These are phyloP conservation scores for Octopus sinensis DNA, from an alignment of 1,140 invertebrate genomes.

Conservation along the genomic window DNA sequence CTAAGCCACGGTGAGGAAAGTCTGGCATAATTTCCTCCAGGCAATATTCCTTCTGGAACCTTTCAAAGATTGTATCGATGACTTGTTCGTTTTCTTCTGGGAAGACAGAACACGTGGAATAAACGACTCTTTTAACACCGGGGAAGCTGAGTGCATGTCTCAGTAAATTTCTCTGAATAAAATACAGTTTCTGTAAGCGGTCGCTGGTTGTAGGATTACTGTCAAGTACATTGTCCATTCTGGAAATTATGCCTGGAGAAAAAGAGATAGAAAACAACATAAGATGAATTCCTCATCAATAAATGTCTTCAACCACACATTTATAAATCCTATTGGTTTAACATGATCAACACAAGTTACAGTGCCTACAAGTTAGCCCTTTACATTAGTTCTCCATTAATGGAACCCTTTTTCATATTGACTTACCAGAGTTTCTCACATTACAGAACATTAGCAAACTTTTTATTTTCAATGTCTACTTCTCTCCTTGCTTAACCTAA, in stretches of 20 bases:
- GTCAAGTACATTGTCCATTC: constrained; percentile 39
- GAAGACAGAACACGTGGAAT: constrained; percentile 91
- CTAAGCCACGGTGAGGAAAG: constrained; percentile 51
- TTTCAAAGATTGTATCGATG: constrained; percentile 62
- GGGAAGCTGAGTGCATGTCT: constrained; percentile 84
- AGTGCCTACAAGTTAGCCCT: too few species aligned
- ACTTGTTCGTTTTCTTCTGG: constrained; percentile 91
- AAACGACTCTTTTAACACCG: constrained; percentile 79
- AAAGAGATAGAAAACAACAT: constrained; percentile 11
- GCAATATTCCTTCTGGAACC: constrained; percentile 38
- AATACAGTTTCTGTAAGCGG: constrained; percentile 62
- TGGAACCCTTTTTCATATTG: too few species aligned
- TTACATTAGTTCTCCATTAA: too few species aligned
- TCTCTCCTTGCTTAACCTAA: too few species aligned
- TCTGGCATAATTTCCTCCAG: constrained; percentile 37
- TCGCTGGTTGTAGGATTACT: constrained; percentile 28
- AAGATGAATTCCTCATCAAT: too few species aligned
- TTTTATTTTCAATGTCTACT: too few species aligned
- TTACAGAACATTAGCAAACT: too few species aligned
- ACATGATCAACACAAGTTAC: too few species aligned
- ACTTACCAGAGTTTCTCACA: too few species aligned
- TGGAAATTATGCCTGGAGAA: constrained; percentile 62
- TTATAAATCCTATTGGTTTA: background rate
- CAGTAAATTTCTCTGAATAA: constrained; percentile 81
- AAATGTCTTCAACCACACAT: background rate